Conservation (phyloP, 2,797 vertebrate genomes). For the Podargus strigoides region DNA sequence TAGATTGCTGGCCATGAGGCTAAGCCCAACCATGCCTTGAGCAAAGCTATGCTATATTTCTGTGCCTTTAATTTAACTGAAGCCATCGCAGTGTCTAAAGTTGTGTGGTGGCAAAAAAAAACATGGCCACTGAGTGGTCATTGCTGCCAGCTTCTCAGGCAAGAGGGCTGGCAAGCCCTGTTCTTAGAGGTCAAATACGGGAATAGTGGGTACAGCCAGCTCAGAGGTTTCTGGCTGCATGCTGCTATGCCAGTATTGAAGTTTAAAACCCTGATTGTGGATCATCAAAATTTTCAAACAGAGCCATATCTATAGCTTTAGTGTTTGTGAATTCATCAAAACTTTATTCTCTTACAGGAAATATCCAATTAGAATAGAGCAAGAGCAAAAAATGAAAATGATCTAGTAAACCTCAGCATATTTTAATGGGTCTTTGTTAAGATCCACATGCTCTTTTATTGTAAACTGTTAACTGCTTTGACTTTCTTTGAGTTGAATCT, state of each 20-base stretch:
- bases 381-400: neutral
- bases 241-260: neutral
- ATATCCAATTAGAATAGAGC: neutral
- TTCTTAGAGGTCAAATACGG: neutral
- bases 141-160: neutral
- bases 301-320: neutral
- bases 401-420: neutral
- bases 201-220: neutral
- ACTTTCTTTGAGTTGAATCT: neutral
- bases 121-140: accelerated
- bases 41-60: neutral
- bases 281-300: neutral
- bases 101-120: neutral
- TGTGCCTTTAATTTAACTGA: neutral
- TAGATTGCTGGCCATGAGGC: neutral
- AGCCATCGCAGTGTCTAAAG: neutral
- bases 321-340: neutral
- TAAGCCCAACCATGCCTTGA: neutral
- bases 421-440: neutral
- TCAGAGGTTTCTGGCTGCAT: neutral
- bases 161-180: neutral
- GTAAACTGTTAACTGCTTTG: neutral
- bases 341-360: neutral
- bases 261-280: neutral
- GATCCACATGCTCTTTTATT: neutral